Evolutionary conservation across 2,797 vertebrate species (phyloP).

Genomic region (Enteromius paludinosus): DNA sequence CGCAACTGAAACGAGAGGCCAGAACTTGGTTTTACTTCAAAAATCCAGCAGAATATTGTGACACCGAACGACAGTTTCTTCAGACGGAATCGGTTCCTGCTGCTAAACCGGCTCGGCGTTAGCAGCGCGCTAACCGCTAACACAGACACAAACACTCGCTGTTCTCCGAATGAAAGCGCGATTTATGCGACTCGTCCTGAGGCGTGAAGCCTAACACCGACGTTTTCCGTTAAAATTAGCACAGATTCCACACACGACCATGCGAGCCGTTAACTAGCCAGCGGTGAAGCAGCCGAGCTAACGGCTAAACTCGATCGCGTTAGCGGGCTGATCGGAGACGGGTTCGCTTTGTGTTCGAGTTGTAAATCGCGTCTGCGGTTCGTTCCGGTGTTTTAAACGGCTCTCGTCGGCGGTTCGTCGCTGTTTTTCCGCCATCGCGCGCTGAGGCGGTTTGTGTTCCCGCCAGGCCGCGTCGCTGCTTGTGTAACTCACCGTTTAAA

Average conservation of each 20-base stretch:
- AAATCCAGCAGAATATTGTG: fast-evolving
- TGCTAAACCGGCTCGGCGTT: conserved; percentile 6
- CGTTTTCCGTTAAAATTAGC: background rate
- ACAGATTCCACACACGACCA: background rate
- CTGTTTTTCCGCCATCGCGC: conserved; percentile 2
- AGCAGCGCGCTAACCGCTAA: conserved; percentile 22
- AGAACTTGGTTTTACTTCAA: background rate
- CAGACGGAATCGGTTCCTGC: background rate
- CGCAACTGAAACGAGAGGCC: background rate
- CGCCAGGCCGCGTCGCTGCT: conserved; percentile 61
- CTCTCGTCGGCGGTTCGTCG: background rate
- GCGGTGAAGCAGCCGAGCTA: background rate
- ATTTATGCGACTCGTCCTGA: background rate
- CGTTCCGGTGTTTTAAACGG: background rate
- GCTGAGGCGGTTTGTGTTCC: conserved; percentile 27
- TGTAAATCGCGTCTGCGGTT: background rate
- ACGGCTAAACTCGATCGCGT: background rate
- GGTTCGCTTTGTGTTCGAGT: background rate
- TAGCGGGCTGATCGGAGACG: background rate
- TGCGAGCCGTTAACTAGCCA: background rate
- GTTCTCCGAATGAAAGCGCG: background rate
- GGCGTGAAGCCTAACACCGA: background rate
- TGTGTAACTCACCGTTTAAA: conserved; percentile 95
- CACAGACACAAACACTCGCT: background rate
- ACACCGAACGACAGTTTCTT: background rate